Evolutionary conservation across 2,113 vertebrate genomes (phyloP).

Genomic region (Aldabrachelys gigantea): DNA sequence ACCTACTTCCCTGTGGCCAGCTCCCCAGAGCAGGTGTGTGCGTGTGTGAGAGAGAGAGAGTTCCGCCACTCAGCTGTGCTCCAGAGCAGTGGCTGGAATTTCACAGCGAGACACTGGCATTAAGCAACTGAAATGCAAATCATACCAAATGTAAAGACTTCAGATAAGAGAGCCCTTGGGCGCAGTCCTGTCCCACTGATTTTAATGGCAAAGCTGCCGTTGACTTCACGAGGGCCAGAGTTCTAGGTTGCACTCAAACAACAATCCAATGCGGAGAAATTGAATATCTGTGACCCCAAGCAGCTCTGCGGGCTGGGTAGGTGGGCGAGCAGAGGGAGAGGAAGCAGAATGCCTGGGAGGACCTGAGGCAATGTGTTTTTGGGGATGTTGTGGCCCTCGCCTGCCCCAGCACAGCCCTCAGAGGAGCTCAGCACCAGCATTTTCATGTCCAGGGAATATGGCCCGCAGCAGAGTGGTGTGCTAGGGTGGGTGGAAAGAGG

Average conservation of each 20-base stretch:
- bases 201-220: not conserved
- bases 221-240: not conserved
- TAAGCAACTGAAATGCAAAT: not conserved
- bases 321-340: too few species aligned
- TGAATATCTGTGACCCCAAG: not conserved
- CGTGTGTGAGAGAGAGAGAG: too few species aligned
- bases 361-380: not conserved
- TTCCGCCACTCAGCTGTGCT: rapidly evolving
- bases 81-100: not conserved
- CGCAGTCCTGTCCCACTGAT: not conserved
- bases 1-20: too few species aligned
- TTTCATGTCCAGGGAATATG: not conserved
- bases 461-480: not conserved
- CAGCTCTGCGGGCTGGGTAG: not conserved
- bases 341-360: not conserved
- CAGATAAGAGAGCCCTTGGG: not conserved
- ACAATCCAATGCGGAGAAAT: not conserved
- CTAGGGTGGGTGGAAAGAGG: not conserved
- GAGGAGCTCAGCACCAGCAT: not conserved
- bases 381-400: not conserved
- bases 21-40: too few species aligned
- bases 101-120: not conserved
- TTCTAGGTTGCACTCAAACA: not conserved
- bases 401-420: not conserved
- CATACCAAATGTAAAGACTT: not conserved